Conservation (phyloP, 2,113 vertebrate genomes). For the Alectura lathami region DNA sequence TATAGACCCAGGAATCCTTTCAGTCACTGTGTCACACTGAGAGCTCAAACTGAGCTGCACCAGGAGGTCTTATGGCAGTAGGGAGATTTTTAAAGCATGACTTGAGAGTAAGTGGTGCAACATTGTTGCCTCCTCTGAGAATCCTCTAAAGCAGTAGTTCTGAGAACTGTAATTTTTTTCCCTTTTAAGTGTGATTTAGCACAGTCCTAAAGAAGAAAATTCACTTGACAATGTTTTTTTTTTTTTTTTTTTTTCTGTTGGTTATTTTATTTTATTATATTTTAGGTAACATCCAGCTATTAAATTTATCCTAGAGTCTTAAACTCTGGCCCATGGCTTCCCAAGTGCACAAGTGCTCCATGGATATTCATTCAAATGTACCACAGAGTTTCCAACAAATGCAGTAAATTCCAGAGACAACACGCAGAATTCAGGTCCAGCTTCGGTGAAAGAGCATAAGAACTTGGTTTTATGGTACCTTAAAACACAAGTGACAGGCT, state of each 20-base stretch:
- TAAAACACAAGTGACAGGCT: not conserved
- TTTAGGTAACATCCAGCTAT: not conserved
- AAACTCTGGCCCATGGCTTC: not conserved
- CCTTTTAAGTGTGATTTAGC: not conserved
- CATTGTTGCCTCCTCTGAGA: not conserved
- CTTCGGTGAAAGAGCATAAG: not conserved
- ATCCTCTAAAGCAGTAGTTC: not conserved
- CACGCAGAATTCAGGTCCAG: not conserved
- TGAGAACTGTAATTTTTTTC: not conserved
- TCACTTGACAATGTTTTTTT: not conserved
- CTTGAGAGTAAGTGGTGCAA: not conserved
- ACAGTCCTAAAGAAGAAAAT: not conserved
- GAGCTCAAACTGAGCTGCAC: not conserved
- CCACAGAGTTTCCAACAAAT: not conserved
- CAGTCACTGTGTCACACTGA: not conserved
- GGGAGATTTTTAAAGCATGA: not conserved
- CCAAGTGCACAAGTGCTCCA: not conserved
- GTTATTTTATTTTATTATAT: not conserved
- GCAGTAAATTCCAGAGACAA: not conserved
- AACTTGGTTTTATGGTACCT: not conserved
- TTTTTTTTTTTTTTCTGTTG: not conserved
- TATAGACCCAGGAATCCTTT: not conserved
- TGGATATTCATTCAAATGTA: not conserved
- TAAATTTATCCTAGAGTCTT: not conserved
- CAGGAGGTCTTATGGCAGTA: not conserved